Conservation (phyloP, 2,888 invertebrate species). For the Aethes cnicana region DNA sequence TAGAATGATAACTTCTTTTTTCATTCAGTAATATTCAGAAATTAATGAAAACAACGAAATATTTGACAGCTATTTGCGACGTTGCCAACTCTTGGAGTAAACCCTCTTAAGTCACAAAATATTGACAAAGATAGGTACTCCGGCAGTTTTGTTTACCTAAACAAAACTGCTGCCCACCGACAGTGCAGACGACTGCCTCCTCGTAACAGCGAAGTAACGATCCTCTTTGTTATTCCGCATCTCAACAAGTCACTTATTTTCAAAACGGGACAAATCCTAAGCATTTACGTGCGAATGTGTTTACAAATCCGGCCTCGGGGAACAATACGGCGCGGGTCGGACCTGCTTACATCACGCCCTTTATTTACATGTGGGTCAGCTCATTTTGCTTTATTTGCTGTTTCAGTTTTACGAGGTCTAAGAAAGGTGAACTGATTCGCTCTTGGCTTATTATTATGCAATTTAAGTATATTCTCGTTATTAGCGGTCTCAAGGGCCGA, state of each 20-base stretch:
- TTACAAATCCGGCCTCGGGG: slow-evolving; percentile 11
- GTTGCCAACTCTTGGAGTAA: too few relatives aligned
- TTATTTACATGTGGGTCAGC: slow-evolving; percentile 12
- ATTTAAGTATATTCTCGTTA: neutral
- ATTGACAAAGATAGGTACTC: too few relatives aligned
- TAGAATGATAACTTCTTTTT: too few relatives aligned
- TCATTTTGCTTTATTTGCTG: slow-evolving; percentile 9
- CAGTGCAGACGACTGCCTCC: too few relatives aligned
- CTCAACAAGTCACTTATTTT: slow-evolving; percentile 2
- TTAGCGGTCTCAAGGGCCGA: neutral
- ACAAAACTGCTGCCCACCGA: too few relatives aligned
- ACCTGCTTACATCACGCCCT: slow-evolving; percentile 5
- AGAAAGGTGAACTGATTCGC: neutral
- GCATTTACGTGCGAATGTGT: slow-evolving; percentile 10
- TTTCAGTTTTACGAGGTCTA: slow-evolving; percentile 4
- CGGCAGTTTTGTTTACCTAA: too few relatives aligned
- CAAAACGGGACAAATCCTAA: slow-evolving; percentile 11
- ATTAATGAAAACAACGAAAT: too few relatives aligned
- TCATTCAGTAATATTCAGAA: too few relatives aligned
- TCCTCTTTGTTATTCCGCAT: too few relatives aligned
- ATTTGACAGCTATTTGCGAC: too few relatives aligned
- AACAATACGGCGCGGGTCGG: slow-evolving; percentile 9
- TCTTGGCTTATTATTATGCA: slow-evolving; percentile 1
- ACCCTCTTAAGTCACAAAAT: too few relatives aligned
- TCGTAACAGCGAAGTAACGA: too few relatives aligned